Evolutionary conservation across 2,113 vertebrate species (phyloP), one percentile per base, ranked within the genome.

Genomic region (Oostethus manadensis): DNA sequence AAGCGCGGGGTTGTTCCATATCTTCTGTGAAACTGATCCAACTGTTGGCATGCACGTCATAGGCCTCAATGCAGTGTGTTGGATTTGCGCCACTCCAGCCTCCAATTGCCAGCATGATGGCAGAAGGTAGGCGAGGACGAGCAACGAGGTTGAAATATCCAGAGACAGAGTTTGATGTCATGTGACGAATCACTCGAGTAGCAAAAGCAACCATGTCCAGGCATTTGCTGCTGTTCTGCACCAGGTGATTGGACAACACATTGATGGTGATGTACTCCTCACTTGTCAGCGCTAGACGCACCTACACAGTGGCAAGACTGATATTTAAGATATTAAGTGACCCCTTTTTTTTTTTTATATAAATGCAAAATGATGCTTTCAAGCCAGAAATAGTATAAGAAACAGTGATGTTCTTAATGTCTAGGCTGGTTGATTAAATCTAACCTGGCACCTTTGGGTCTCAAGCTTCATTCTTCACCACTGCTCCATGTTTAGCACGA

Each of bases 101-200:
- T 22, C 69, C 74, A 20, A 68, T 14, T 8, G 71, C 69, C 22
- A 77, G 53, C 20, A 83, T 6, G 43, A 69, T 35, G 8, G 55
- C 22, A 11, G 63, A 2, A 3, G 77, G 74, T 20, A 61, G 23
- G 14, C 69, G 63, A 11, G 80, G 74, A 11, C 33, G 56, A 33
- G 38, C 23, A 29, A 71, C 10, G 48, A 47, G n/a, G 40, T 47
- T 56, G 13, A 21, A n/a, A 17, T 4, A 5, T 4, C 16, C 20
- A 2, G 8, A 48, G 11, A 17, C 26, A n/a, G 16, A 8, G 44
- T 9, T 29, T 17, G 2, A 4, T 2, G 6, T 1, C 4, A 56
- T 43, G 3, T 6, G 11, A 3, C 1, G 0, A 1, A 46, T 0
- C 0, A 16, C 38, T 21, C 15, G 0, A 0, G 48, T 7, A 5